Evolutionary conservation across 2,888 invertebrate species (phyloP).

Genomic region (Nezara viridula): DNA sequence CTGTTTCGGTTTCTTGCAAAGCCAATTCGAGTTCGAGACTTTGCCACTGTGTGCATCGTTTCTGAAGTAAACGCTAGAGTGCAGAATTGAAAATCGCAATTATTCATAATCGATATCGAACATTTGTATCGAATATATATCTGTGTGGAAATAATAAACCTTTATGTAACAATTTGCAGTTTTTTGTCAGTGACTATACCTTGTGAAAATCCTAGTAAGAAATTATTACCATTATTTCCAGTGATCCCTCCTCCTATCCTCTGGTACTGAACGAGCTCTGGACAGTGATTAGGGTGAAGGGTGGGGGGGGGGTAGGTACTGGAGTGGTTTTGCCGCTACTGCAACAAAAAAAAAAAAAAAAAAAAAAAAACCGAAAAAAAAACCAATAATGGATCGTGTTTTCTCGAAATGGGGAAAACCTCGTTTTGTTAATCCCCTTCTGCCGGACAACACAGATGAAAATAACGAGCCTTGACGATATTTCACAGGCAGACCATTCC

Average conservation of each 20-base stretch:
- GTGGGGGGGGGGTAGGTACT: not conserved
- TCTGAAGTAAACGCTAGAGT: too few relatives aligned
- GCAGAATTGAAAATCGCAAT: too few relatives aligned
- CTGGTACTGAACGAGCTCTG: not conserved
- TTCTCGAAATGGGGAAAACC: conserved; percentile 14
- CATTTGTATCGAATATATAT: too few relatives aligned
- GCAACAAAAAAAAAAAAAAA: too few relatives aligned
- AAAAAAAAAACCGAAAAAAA: not conserved
- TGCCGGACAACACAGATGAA: not conserved
- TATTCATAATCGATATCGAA: too few relatives aligned
- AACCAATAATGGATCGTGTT: conserved; percentile 3
- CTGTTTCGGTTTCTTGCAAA: too few relatives aligned
- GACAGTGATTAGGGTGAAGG: not conserved
- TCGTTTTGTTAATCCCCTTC: conserved; percentile 8
- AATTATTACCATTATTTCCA: not conserved
- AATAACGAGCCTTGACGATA: conserved; percentile 13
- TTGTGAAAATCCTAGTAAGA: too few relatives aligned
- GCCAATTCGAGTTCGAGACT: too few relatives aligned
- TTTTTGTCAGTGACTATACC: too few relatives aligned
- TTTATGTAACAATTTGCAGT: too few relatives aligned
- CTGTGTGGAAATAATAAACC: too few relatives aligned
- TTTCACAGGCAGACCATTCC: not conserved
- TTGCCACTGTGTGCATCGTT: too few relatives aligned
- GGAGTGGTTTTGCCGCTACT: not conserved
- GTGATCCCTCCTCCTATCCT: not conserved